Evolutionary conservation across 2,797 vertebrate species (phyloP), one percentile per base, ranked within the genome.

Genomic region (Acipenser oxyrinchus): DNA sequence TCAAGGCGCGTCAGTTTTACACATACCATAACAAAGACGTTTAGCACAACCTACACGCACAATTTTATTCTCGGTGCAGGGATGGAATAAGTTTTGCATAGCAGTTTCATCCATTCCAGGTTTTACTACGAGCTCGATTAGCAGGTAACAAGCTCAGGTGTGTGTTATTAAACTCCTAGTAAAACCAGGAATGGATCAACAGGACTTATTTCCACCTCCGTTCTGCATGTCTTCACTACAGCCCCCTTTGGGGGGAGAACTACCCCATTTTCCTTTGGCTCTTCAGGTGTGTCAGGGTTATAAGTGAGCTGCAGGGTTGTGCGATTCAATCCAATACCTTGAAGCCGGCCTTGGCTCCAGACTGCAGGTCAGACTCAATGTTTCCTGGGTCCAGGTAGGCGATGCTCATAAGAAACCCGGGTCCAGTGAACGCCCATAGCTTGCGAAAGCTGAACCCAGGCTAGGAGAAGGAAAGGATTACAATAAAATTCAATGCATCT

Each of bases 391-490:
- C 95, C 73, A 96, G 78, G 76, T 97, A 97, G 53, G 95, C 94
- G 1, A 97, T 96, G 83, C 94, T 97, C 95, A 97, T 96, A 68
- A 97, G 84, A 76, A 97, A 99, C 0, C 95, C 96, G 0, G 96
- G 96, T 50, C 96, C 96, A 0, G 94, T 97, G 79, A 99, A 98
- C 6, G 96, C 96, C 96, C 95, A 99, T 48, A 99, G 93, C 79
- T 99, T 99, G 37, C 94, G 92, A 68, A 98, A 94, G 77, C 95
- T 99, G 68, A 99, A 98, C 49, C 81, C 78, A 0, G 86, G 73
- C 78, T 96, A 70, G 83, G 10, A 48, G 7, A 66, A 6, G 63
- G 51, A 69, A 0, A 12, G 10, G 15, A 11, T 8, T 64, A 5
- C 15, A 15, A 48, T n/a, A 51, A n/a, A 23, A 51, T 5, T 9